Percentiles rank a stretch among this genome's conserved stretches.
Conservation (phyloP, 2,888 invertebrate genomes). For the Bugula neritina region DNA sequence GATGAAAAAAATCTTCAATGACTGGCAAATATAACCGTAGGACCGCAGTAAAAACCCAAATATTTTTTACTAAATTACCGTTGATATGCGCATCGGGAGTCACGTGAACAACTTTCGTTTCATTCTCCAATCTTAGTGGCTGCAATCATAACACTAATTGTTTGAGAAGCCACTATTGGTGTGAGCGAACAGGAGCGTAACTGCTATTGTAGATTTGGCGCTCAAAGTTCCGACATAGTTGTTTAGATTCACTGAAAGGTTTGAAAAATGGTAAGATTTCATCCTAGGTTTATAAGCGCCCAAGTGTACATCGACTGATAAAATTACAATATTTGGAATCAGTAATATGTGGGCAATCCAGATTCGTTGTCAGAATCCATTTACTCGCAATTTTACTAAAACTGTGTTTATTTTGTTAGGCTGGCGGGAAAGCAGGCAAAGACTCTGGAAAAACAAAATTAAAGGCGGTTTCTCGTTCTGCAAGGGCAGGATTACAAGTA, state of each 20-base stretch:
- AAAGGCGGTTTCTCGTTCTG: conserved; percentile 82
- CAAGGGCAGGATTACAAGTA: conserved; percentile 97
- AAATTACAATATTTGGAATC: not conserved
- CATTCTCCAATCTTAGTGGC: no score
- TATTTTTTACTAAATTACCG: no score
- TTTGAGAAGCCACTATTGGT: no score
- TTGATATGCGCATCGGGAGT: no score
- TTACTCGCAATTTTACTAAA: conserved; percentile 19
- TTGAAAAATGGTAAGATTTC: not conserved
- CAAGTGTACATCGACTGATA: not conserved
- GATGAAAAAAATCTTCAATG: conserved; percentile 23
- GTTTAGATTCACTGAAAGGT: not conserved
- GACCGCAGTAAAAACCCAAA: conserved; percentile 1
- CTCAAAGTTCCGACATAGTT: conserved; percentile 7
- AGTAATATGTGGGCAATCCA: not conserved
- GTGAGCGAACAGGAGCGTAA: no score
- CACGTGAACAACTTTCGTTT: no score
- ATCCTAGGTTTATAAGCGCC: not conserved
- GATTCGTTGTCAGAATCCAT: not conserved
- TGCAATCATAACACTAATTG: no score
- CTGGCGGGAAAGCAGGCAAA: conserved; percentile 99
- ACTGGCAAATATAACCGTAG: not conserved
- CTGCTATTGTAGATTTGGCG: conserved; percentile 21
- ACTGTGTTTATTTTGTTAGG: conserved; percentile 57
- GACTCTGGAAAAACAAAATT: conserved; percentile 99